Evolutionary conservation across 2,888 invertebrate genomes (phyloP).

Genomic region (Aphrophora alni): DNA sequence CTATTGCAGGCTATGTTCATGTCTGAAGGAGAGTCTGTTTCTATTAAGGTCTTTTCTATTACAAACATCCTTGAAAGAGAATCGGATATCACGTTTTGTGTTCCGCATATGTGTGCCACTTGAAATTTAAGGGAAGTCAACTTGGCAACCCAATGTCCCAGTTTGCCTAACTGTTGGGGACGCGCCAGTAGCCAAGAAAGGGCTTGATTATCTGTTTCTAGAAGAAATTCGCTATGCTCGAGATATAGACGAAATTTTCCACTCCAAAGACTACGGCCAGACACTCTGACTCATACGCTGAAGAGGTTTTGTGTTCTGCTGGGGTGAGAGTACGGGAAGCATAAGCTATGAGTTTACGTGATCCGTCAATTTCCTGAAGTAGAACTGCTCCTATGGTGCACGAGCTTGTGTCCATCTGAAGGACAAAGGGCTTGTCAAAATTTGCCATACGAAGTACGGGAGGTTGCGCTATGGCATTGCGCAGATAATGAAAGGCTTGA

Average conservation of each 20-base stretch:
- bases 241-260: background rate
- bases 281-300: conserved; percentile 7
- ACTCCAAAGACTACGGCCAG: background rate
- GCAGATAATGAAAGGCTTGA: background rate
- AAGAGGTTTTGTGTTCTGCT: background rate
- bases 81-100: background rate
- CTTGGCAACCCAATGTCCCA: background rate
- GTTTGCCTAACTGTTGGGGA: background rate
- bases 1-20: no score
- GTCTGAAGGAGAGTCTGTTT: no score
- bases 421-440: conserved; percentile 3
- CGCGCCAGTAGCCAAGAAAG: background rate
- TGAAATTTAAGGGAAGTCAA: background rate
- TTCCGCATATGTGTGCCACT: background rate
- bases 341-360: background rate
- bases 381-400: conserved; percentile 1
- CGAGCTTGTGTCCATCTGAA: conserved; percentile 2
- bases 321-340: background rate
- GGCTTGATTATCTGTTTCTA: conserved; percentile 15
- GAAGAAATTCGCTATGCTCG: background rate
- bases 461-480: conserved; percentile 24
- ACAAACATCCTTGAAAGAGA: background rate
- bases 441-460: conserved; percentile 14
- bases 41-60: background rate
- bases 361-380: background rate